These are phyloP conservation scores for Pipra filicauda DNA, from an alignment of 2,113 vertebrate genomes.

Conservation along the genomic window DNA sequence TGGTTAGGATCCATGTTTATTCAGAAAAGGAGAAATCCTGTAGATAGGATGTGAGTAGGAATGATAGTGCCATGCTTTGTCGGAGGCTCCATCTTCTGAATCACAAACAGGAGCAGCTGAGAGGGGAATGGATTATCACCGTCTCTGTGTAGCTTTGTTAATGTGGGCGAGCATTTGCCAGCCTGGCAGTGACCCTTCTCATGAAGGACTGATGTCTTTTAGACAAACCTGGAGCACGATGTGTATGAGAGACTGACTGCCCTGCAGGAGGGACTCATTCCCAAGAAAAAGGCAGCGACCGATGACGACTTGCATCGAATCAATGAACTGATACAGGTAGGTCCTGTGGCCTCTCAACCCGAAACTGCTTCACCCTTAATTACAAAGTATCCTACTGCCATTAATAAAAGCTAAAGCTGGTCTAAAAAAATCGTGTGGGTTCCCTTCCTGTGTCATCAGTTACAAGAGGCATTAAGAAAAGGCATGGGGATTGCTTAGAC, in stretches of 20 bases:
- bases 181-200: background rate
- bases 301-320: conserved; percentile 97
- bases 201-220: conserved; percentile 49
- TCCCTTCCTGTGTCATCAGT: background rate
- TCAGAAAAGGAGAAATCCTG: conserved; percentile 44
- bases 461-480: background rate
- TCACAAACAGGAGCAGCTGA: conserved; percentile 32
- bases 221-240: conserved; percentile 95
- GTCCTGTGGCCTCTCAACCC: background rate
- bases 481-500: background rate
- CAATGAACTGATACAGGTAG: conserved; percentile 96
- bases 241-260: conserved; percentile 93
- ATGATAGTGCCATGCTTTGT: background rate
- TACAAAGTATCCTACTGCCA: background rate
- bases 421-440: background rate
- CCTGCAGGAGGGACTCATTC: conserved; percentile 95
- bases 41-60: conserved; percentile 7
- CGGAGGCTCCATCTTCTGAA: conserved; percentile 50
- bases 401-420: background rate
- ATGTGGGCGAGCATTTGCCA: background rate
- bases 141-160: conserved; percentile 9
- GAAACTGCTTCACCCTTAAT: background rate
- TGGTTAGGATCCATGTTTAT: conserved; percentile 31
- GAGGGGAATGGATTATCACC: conserved; percentile 4
- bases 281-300: conserved; percentile 93